phyloP scores from a whole-genome alignment of 2,888 invertebrate genomes.

The Phyto melanocephala region DNA sequence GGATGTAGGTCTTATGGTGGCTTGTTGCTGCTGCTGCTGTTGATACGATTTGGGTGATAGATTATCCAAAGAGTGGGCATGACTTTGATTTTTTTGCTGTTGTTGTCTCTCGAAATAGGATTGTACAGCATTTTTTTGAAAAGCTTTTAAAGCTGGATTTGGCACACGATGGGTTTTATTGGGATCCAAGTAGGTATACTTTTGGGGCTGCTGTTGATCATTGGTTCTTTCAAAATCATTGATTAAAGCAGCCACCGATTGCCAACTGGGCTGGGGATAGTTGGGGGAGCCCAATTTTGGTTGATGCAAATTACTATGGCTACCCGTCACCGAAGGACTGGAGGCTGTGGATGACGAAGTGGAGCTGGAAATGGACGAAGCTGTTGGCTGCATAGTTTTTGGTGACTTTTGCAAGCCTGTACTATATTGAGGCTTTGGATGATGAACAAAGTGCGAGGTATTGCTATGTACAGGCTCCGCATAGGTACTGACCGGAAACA shows the following conservation, averaged over 20 bases:
- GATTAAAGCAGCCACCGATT: constrained; percentile 84
- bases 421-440: constrained; percentile 76
- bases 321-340: constrained; percentile 11
- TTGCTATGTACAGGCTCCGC: constrained; percentile 80
- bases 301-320: constrained; percentile 38
- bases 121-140: constrained; percentile 89
- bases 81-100: constrained; percentile 79
- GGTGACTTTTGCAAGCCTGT: constrained; percentile 72
- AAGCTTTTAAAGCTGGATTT: constrained; percentile 87
- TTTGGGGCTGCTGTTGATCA: constrained; percentile 76
- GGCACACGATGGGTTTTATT: constrained; percentile 86
- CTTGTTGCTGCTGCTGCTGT: constrained; percentile 70
- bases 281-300: constrained; percentile 72
- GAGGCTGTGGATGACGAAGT: constrained; percentile 13
- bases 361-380: neutral
- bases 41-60: constrained; percentile 81
- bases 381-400: constrained; percentile 33
- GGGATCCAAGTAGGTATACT: constrained; percentile 86
- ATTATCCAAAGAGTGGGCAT: constrained; percentile 86
- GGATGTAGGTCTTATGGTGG: constrained; percentile 68
- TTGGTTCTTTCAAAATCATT: constrained; percentile 82
- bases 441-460: constrained; percentile 75
- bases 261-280: constrained; percentile 75
- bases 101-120: constrained; percentile 87
- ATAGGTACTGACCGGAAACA: constrained; percentile 86